A percentile compares a stretch with the other conserved stretches of the same genome.
Conservation (phyloP, 2,888 invertebrate genomes). For the Carcina quercana region DNA sequence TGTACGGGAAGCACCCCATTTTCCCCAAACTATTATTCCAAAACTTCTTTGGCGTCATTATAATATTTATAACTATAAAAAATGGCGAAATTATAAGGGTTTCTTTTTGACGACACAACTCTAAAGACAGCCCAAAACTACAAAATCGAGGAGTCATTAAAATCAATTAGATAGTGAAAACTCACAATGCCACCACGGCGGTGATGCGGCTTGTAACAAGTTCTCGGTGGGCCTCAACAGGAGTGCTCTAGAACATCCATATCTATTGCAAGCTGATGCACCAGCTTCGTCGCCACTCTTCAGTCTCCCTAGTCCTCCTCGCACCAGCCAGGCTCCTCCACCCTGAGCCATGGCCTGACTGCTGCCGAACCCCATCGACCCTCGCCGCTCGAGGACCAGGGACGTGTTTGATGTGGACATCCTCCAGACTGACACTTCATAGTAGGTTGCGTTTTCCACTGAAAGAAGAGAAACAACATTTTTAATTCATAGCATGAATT, state of each 20-base stretch:
- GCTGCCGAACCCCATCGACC: conserved; percentile 52
- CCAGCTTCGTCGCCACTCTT: conserved; percentile 55
- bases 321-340: conserved; percentile 36
- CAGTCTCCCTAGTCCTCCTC: conserved; percentile 44
- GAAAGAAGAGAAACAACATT: too few relatives aligned
- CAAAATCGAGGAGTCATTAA: too few relatives aligned
- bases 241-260: conserved; percentile 54
- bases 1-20: too few relatives aligned
- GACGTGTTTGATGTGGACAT: conserved; percentile 59
- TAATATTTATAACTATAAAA: too few relatives aligned
- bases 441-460: conserved; percentile 67
- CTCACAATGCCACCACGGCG: conserved; percentile 64
- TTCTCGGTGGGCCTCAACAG: conserved; percentile 53
- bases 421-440: conserved; percentile 62
- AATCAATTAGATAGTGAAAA: too few relatives aligned
- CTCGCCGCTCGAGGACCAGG: conserved; percentile 45
- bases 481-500: too few relatives aligned
- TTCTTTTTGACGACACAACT: too few relatives aligned
- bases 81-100: too few relatives aligned
- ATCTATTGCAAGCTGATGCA: conserved; percentile 59
- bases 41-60: too few relatives aligned
- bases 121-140: too few relatives aligned
- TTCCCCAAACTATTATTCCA: too few relatives aligned
- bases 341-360: conserved; percentile 45
- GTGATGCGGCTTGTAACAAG: conserved; percentile 43